phyloP scores from a whole-genome alignment of 2,888 invertebrate species.

The Rhagophthalmus giganteus region DNA sequence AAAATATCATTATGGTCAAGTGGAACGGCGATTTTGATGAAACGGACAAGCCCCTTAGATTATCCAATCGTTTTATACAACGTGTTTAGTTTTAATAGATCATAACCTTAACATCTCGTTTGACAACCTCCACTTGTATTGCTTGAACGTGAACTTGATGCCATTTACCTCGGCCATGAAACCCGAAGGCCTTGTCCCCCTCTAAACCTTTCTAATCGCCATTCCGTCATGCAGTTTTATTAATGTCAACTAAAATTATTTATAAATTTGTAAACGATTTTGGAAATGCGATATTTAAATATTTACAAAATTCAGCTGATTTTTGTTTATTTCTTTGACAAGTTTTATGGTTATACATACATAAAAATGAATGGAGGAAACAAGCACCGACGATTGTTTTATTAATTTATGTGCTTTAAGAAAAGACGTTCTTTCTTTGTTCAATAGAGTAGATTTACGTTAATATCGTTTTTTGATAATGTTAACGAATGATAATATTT shows the following conservation, averaged over 20 bases:
- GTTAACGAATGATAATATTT: no score
- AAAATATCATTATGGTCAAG: not conserved
- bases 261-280: not conserved
- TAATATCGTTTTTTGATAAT: no score
- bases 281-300: slow-evolving; percentile 4
- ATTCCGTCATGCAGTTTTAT: slow-evolving; percentile 28
- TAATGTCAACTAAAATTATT: slow-evolving; percentile 28
- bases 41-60: slow-evolving; percentile 1
- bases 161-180: slow-evolving; percentile 56
- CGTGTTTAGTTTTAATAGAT: slow-evolving; percentile 1
- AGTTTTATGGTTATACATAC: no score
- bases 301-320: slow-evolving; percentile 12
- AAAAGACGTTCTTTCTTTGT: no score
- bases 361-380: no score
- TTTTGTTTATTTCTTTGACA: slow-evolving; percentile 15
- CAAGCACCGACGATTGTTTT: not conserved
- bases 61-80: not conserved
- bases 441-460: no score
- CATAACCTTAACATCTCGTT: slow-evolving; percentile 15
- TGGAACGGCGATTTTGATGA: not conserved
- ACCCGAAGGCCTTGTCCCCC: slow-evolving; percentile 43
- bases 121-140: slow-evolving; percentile 19
- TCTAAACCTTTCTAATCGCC: slow-evolving; percentile 46
- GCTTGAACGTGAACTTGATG: slow-evolving; percentile 53
- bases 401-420: no score